phyloP scores from a whole-genome alignment of 1,140 invertebrate genomes.

The Hermatobates lingyangjiaoensis region DNA sequence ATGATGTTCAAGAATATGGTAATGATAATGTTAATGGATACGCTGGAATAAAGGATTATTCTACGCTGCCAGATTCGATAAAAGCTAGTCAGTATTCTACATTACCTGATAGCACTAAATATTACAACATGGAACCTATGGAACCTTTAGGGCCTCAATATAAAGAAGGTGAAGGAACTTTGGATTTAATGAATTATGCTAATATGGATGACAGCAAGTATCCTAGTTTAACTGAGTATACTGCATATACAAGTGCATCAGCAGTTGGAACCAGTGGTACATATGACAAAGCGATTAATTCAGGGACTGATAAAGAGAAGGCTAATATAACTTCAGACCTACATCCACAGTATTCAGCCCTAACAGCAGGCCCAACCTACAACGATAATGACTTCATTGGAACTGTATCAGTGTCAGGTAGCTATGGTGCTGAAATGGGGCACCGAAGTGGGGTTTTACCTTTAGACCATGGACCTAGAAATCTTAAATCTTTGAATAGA shows the following conservation, averaged over 20 bases:
- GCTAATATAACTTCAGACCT: slow-evolving; percentile 15
- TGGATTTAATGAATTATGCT: no score
- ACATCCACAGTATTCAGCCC: slow-evolving; percentile 15
- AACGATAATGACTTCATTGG: slow-evolving; percentile 10
- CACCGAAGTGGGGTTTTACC: slow-evolving; percentile 21
- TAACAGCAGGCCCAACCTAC: slow-evolving; percentile 8
- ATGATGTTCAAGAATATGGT: slow-evolving; percentile 9
- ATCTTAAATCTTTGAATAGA: slow-evolving; percentile 20
- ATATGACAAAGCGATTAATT: not conserved
- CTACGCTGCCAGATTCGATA: slow-evolving; percentile 11
- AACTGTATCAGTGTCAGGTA: slow-evolving; percentile 11
- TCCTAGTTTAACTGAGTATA: slow-evolving; percentile 12
- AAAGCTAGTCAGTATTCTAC: slow-evolving; percentile 7
- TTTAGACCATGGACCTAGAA: slow-evolving; percentile 29
- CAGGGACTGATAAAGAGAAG: not conserved
- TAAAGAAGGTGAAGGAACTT: not conserved
- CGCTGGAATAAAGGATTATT: slow-evolving; percentile 12
- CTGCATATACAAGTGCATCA: slow-evolving; percentile 15
- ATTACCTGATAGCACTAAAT: slow-evolving; percentile 7
- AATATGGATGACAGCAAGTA: slow-evolving; percentile 2
- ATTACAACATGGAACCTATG: slow-evolving; percentile 11
- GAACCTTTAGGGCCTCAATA: slow-evolving; percentile 10
- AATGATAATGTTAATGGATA: slow-evolving; percentile 12
- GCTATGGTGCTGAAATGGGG: slow-evolving; percentile 12
- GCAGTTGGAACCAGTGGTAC: slow-evolving; percentile 13